Conservation (phyloP, 1,140 invertebrate genomes). For the Wasmannia auropunctata region DNA sequence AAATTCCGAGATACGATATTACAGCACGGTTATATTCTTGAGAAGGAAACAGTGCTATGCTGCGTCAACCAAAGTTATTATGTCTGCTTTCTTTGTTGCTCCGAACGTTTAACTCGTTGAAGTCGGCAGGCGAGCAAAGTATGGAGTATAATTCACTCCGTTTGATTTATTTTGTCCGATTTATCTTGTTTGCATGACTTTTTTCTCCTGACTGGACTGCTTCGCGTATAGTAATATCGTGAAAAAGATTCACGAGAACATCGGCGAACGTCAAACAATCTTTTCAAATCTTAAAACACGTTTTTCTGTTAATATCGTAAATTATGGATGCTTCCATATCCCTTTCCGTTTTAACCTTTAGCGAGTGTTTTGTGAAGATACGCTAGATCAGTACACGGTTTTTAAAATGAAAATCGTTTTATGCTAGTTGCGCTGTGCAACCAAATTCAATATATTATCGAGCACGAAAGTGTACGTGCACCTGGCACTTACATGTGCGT, state of each 20-base stretch:
- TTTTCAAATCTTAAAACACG: background rate
- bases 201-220: background rate
- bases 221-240: constrained; percentile 49
- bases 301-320: constrained; percentile 46
- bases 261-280: constrained; percentile 20
- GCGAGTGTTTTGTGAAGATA: background rate
- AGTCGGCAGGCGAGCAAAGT: constrained; percentile 53
- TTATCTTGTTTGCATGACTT: constrained; percentile 67
- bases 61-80: constrained; percentile 56
- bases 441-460: constrained; percentile 24
- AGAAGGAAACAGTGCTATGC: constrained; percentile 54
- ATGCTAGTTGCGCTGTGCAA: background rate
- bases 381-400: background rate
- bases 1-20: constrained; percentile 46
- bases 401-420: constrained; percentile 27
- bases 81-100: constrained; percentile 58
- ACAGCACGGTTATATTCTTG: constrained; percentile 41
- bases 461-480: background rate
- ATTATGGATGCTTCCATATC: background rate
- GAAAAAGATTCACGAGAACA: constrained; percentile 17
- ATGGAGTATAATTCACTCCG: constrained; percentile 64
- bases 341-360: background rate
- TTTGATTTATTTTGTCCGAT: constrained; percentile 69
- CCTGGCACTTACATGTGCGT: background rate
- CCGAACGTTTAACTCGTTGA: constrained; percentile 47